Conservation (phyloP, 35 echinoderm and acorn worm species). For the Antedon bifida region DNA sequence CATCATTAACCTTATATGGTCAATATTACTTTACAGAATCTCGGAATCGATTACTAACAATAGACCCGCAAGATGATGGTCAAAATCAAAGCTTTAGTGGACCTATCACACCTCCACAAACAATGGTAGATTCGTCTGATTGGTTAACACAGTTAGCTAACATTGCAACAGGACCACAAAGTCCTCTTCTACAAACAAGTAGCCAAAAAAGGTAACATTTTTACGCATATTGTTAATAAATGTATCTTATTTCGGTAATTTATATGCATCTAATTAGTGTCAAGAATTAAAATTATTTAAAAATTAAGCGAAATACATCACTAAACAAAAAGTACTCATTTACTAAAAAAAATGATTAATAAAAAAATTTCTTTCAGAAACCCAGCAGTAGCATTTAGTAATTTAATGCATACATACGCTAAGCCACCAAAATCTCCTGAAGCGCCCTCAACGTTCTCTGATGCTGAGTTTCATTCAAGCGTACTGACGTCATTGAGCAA, state of each 20-base stretch:
- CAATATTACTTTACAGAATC: neutral
- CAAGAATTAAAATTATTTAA: too few relatives aligned
- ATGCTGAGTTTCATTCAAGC: neutral
- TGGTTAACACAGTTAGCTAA: conserved; percentile 36
- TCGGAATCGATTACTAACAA: neutral
- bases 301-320: too few relatives aligned
- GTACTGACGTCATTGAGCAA: neutral
- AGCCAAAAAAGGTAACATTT: neutral
- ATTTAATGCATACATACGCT: conserved; percentile 31
- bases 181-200: conserved; percentile 16
- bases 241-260: too few relatives aligned
- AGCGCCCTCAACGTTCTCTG: neutral
- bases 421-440: conserved; percentile 17
- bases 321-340: too few relatives aligned
- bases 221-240: too few relatives aligned
- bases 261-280: too few relatives aligned
- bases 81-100: neutral
- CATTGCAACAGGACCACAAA: conserved; percentile 38
- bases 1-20: neutral
- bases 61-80: neutral
- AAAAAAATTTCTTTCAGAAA: neutral
- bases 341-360: too few relatives aligned
- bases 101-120: neutral
- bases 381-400: neutral
- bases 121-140: neutral